Evolutionary conservation across 2,888 invertebrate species (phyloP).

Genomic region (Parnassius smintheus): DNA sequence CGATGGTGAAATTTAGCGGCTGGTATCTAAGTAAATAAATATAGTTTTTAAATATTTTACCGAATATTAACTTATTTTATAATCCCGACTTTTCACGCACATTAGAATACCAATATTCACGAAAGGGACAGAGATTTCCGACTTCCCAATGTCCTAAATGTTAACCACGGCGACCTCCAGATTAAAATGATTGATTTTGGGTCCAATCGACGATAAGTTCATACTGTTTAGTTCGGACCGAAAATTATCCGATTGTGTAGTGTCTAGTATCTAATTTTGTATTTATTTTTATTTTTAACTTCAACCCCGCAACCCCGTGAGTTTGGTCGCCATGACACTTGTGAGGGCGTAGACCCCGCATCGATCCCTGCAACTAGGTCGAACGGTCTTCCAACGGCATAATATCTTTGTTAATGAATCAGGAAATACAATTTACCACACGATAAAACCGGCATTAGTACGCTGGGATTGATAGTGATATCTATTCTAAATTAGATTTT

Average conservation of each 20-base stretch:
- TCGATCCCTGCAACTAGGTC: conserved; percentile 50
- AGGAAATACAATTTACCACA: conserved; percentile 7
- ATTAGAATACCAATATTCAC: no score
- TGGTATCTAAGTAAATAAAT: no score
- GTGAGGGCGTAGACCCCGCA: conserved; percentile 38
- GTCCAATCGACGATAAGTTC: neutral
- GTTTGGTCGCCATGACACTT: conserved; percentile 9
- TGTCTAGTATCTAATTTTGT: neutral
- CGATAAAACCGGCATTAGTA: conserved; percentile 18
- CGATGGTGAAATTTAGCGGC: no score
- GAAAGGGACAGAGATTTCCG: no score
- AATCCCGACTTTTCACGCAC: no score
- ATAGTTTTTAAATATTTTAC: no score
- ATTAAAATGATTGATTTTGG: neutral
- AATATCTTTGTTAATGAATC: conserved; percentile 20
- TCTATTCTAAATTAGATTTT: neutral
- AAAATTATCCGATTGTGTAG: neutral
- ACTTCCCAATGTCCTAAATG: no score
- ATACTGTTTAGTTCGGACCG: no score
- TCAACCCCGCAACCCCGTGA: neutral
- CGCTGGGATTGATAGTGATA: neutral
- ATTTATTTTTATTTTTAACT: neutral
- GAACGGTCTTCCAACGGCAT: conserved; percentile 36
- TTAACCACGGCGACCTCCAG: neutral
- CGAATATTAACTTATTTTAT: no score